Conservation (phyloP, 2,888 invertebrate species). For the Sclerodermus sp. region DNA sequence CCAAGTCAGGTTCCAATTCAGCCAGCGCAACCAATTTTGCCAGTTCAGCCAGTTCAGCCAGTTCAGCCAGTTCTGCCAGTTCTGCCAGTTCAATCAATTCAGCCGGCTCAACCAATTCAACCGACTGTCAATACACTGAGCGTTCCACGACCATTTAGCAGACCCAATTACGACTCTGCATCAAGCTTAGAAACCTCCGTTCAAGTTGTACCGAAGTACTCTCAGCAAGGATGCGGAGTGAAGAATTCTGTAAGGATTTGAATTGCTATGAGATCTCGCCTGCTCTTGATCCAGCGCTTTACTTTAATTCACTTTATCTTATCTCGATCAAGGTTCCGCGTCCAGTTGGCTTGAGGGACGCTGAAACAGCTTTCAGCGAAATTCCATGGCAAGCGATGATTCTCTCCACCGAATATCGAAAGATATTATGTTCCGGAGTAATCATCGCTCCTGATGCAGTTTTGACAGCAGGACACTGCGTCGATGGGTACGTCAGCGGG, state of each 20-base stretch:
- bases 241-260: slow-evolving; percentile 49
- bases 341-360: slow-evolving; percentile 30
- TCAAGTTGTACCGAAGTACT: slow-evolving; percentile 21
- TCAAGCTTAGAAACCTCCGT: slow-evolving; percentile 26
- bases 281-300: too few species aligned
- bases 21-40: background rate
- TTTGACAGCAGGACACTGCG: slow-evolving; percentile 78
- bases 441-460: slow-evolving; percentile 76
- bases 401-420: slow-evolving; percentile 70
- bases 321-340: slow-evolving; percentile 42
- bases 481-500: slow-evolving; percentile 72
- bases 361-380: slow-evolving; percentile 75
- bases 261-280: too few species aligned
- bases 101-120: too few species aligned
- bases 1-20: background rate
- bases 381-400: slow-evolving; percentile 89
- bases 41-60: background rate
- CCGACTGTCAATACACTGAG: slow-evolving; percentile 12
- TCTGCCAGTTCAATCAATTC: too few species aligned
- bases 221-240: slow-evolving; percentile 52
- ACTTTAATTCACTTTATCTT: slow-evolving; percentile 9
- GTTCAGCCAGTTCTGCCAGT: too few species aligned
- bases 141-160: slow-evolving; percentile 25
- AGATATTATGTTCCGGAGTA: slow-evolving; percentile 78
- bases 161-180: slow-evolving; percentile 22